A percentile compares a stretch with the other conserved stretches of the same genome.
phyloP scores from a whole-genome alignment of 2,113 vertebrate genomes.

The Murina feae region DNA sequence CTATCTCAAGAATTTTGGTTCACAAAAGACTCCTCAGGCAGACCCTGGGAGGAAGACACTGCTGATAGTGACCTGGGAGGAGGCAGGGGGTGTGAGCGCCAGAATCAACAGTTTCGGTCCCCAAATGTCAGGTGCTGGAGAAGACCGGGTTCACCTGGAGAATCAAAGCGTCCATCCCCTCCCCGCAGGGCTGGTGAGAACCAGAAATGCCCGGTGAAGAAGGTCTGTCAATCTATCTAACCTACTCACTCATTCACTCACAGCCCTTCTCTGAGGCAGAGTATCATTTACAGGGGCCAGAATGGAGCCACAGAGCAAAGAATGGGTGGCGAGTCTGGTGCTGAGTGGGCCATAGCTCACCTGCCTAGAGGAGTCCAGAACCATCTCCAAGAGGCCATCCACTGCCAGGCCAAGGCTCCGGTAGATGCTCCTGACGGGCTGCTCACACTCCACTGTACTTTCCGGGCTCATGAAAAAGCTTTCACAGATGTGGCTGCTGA shows the following conservation, averaged over 20 bases:
- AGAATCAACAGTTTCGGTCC: not conserved
- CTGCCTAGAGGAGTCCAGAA: conserved; percentile 87
- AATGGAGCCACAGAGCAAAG: not conserved
- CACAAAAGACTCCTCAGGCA: not conserved
- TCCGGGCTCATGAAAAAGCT: conserved; percentile 89
- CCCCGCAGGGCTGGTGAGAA: not conserved
- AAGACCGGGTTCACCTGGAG: not conserved
- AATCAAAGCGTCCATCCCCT: not conserved
- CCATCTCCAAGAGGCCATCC: conserved; percentile 89
- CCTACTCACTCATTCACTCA: not conserved
- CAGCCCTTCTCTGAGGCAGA: not conserved
- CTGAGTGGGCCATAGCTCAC: conserved; percentile 70
- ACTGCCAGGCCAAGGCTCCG: conserved; percentile 85
- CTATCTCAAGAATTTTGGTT: not conserved
- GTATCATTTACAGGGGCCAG: not conserved
- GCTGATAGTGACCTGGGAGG: not conserved
- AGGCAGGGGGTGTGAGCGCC: rapidly evolving
- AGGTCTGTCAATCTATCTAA: not conserved
- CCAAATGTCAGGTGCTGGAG: rapidly evolving
- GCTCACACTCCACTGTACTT: conserved; percentile 84
- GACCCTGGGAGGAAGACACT: rapidly evolving
- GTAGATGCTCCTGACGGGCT: conserved; percentile 81
- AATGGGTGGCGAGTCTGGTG: too few relatives aligned
- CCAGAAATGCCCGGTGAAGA: not conserved
- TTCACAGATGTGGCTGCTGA: conserved; percentile 88